Evolutionary conservation across 2,888 invertebrate species (phyloP).

Genomic region (Acronicta aceris): DNA sequence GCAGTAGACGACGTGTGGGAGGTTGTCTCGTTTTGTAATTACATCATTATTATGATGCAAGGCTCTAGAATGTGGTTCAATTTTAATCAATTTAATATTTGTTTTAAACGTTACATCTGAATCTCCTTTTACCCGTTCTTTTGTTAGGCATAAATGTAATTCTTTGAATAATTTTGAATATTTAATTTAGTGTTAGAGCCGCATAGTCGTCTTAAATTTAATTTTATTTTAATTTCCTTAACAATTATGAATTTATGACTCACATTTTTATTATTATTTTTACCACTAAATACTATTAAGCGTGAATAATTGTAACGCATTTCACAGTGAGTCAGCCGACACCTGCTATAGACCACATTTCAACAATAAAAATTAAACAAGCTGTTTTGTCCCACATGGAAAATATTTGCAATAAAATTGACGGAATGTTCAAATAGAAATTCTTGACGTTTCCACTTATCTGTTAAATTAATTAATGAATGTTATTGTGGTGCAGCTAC

Average conservation of each 20-base stretch:
- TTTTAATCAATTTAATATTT: conserved; percentile 3
- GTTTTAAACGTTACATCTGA: not conserved
- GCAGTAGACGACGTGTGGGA: conserved; percentile 39
- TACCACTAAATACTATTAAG: conserved; percentile 5
- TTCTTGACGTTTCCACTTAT: conserved; percentile 29
- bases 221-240: conserved; percentile 2
- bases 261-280: conserved; percentile 13
- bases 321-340: conserved; percentile 48
- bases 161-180: conserved; percentile 5
- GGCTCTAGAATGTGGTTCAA: conserved; percentile 16
- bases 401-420: conserved; percentile 26
- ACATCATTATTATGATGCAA: conserved; percentile 39
- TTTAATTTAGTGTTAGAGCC: not conserved
- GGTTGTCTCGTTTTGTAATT: conserved; percentile 36
- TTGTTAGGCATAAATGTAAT: conserved; percentile 3
- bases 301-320: conserved; percentile 35
- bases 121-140: not conserved
- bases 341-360: conserved; percentile 40
- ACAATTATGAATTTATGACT: conserved; percentile 4
- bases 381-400: conserved; percentile 23
- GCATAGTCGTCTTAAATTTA: not conserved
- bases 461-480: not conserved
- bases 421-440: conserved; percentile 29
- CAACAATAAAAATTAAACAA: conserved; percentile 46
- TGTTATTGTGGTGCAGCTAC: conserved; percentile 10